Evolutionary conservation across 37 sponge, comb jelly and placozoan genomes (phyloP).

Genomic region (Spongilla lacustris): DNA sequence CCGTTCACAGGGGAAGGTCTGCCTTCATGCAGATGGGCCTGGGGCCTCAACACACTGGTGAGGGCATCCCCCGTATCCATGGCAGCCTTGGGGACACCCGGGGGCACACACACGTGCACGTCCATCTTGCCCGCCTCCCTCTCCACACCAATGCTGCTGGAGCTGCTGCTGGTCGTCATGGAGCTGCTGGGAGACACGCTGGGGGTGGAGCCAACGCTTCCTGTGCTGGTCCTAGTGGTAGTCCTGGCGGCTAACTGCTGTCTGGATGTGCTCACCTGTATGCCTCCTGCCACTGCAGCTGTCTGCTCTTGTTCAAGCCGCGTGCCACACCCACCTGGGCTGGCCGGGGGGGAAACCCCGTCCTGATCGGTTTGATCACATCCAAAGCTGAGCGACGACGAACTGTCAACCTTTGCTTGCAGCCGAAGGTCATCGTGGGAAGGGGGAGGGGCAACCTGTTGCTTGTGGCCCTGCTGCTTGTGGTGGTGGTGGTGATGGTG

Average conservation of each 20-base stretch:
- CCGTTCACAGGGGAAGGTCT: neutral
- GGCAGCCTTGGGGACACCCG: neutral
- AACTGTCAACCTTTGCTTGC: neutral
- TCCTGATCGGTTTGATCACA: neutral
- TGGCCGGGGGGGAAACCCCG: neutral
- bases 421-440: neutral
- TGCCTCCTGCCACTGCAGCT: neutral
- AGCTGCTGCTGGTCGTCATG: slow-evolving; percentile 27
- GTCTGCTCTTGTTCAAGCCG: neutral
- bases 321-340: neutral
- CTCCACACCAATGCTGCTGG: slow-evolving; percentile 22
- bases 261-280: neutral
- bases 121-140: neutral
- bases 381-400: neutral
- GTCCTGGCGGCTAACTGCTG: neutral
- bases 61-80: neutral
- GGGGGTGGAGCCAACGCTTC: neutral
- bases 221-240: neutral
- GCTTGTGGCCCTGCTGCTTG: neutral
- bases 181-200: slow-evolving; percentile 41
- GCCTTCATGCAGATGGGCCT: neutral
- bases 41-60: neutral
- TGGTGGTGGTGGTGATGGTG: neutral
- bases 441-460: neutral
- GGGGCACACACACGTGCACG: neutral